These are phyloP conservation scores for Micropterix aruncella DNA, from an alignment of 2,888 invertebrate species.

Conservation along the genomic window DNA sequence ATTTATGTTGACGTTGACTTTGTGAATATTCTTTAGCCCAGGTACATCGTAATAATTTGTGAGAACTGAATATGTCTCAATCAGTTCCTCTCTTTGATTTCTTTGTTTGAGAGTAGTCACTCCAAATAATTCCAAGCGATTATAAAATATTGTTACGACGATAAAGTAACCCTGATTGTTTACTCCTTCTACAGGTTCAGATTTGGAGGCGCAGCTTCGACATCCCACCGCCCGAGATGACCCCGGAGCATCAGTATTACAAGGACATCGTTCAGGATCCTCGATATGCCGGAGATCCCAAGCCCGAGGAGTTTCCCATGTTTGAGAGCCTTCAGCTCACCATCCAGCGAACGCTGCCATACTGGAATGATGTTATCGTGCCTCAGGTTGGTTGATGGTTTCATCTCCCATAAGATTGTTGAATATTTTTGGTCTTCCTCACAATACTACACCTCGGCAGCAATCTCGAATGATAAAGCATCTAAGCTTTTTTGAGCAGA, in stretches of 20 bases:
- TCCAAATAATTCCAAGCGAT: no score
- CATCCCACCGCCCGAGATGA: slow-evolving; percentile 70
- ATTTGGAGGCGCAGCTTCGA: slow-evolving; percentile 80
- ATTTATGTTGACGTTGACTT: no score
- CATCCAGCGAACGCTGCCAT: slow-evolving; percentile 69
- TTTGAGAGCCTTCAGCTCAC: slow-evolving; percentile 73
- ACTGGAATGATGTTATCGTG: slow-evolving; percentile 75
- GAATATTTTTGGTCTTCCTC: not conserved
- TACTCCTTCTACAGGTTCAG: slow-evolving; percentile 58
- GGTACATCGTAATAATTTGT: no score
- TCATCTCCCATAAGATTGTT: not conserved
- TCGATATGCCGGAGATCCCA: slow-evolving; percentile 57
- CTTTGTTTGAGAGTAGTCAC: no score
- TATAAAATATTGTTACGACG: no score
- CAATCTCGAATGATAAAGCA: no score
- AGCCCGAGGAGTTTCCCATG: slow-evolving; percentile 63
- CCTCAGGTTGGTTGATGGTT: slow-evolving; percentile 38
- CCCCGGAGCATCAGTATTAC: slow-evolving; percentile 59
- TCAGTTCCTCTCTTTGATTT: no score
- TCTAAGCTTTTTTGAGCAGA: no score
- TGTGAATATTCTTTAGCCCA: no score
- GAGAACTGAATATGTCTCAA: no score
- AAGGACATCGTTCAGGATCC: slow-evolving; percentile 61
- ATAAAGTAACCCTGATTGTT: no score
- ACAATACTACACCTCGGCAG: not conserved